A percentile compares a stretch with the other conserved stretches of the same genome.
Conservation (phyloP, 2,113 vertebrate genomes). For the Crotalus tigris region DNA sequence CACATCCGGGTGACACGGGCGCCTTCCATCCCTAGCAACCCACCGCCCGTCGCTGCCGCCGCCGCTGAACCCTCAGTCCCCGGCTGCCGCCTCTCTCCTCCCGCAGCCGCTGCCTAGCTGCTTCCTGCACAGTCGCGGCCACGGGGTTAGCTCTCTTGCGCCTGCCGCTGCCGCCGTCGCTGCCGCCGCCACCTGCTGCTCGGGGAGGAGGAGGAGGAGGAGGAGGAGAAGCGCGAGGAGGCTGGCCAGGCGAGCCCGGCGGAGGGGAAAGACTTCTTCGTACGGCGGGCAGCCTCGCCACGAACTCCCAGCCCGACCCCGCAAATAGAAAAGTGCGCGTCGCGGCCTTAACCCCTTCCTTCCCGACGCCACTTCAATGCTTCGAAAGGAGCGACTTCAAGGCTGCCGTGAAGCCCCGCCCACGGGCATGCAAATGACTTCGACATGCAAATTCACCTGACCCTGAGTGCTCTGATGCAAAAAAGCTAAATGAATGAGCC, state of each 20-base stretch:
- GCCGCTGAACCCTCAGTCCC: slow-evolving; percentile 52
- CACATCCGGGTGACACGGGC: slow-evolving; percentile 70
- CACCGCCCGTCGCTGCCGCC: slow-evolving; percentile 26
- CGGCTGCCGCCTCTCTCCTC: slow-evolving; percentile 21
- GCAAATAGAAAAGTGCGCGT: slow-evolving; percentile 28
- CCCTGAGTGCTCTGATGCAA: not conserved
- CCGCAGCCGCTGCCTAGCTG: slow-evolving; percentile 28
- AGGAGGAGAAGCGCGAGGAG: not conserved
- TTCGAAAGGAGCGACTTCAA: not conserved
- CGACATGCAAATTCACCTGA: not conserved
- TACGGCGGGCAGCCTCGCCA: slow-evolving; percentile 12
- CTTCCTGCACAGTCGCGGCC: not conserved
- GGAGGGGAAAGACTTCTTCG: slow-evolving; percentile 23
- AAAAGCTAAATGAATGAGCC: not conserved
- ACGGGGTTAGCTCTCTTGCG: slow-evolving; percentile 42
- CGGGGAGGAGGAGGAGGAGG: not conserved
- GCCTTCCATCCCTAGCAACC: slow-evolving; percentile 64
- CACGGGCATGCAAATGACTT: not conserved
- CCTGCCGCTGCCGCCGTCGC: not conserved
- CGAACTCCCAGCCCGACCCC: slow-evolving; percentile 12
- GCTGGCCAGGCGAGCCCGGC: not conserved
- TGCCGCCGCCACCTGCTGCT: not conserved
- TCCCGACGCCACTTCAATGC: not conserved
- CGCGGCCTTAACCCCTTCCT: not conserved
- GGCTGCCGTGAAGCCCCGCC: not conserved